Evolutionary conservation across 2,113 vertebrate species (phyloP), one percentile per base, ranked within the genome.

Genomic region (Argyrosomus japonicus): DNA sequence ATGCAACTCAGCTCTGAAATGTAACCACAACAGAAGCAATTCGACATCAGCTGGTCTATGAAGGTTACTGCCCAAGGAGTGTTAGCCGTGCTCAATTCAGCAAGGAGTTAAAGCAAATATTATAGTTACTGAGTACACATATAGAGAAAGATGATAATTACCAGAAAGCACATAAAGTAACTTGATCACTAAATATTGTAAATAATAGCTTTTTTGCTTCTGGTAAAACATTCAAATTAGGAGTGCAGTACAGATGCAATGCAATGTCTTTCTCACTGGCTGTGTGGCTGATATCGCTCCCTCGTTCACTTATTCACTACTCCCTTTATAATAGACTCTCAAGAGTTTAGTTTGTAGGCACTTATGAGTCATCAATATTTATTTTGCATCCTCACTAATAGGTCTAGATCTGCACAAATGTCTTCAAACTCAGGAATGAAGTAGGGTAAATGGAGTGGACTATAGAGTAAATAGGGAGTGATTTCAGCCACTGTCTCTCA

Each of bases 61-160:
- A 57, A 27, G 62, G 29, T 53, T n/a, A 68, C 45, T 17, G 71
- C 68, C 45, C n/a, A 25, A 18, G 72, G 53, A 47, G 61, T 68
- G 50, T 58, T n/a, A 56, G 48, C 4, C n/a, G 10, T 57, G 18
- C 57, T 63, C n/a, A 54, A 21, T 56, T 87, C 67, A 83, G 8
- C 32, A 62, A 75, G 48, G 36, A 63, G 65, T 48, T 25, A 65
- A 83, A 71, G 50, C 45, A 77, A 71, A 70, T 50, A 76, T 70
- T 64, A 27, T 15, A 67, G 43, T 63, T 36, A 53, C 72, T 36
- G 19, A 62, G 11, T 14, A 13, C 0, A 14, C 21, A 17, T 40
- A 32, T 29, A 63, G 23, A 64, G 36, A 75, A 56, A 53, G 57
- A 32, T 62, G 47, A 82, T 82, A 54, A 75, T 81, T 67, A 81